Evolutionary conservation across 1,140 invertebrate species (phyloP).

Genomic region (Ptiloglossa arizonensis): DNA sequence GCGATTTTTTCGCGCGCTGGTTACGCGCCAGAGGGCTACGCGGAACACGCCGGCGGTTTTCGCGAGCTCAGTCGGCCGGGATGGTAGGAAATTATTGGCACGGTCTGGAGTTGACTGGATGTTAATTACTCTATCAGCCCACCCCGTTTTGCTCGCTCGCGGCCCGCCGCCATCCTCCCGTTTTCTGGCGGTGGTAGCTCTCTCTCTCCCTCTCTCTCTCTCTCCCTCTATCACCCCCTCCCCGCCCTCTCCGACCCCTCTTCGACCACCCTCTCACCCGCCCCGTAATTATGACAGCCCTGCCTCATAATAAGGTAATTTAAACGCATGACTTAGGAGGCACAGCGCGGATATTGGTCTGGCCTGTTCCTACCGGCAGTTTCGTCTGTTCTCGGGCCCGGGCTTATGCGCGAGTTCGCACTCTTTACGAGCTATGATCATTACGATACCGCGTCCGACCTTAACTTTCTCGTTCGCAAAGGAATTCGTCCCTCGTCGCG

Average conservation of each 20-base stretch:
- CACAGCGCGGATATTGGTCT: constrained; percentile 56
- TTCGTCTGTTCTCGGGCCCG: constrained; percentile 46
- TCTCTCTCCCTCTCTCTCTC: too few relatives aligned
- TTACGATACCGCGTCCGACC: constrained; percentile 47
- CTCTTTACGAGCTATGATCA: constrained; percentile 52
- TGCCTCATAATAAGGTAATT: constrained; percentile 73
- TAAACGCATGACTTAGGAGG: constrained; percentile 74
- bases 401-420: constrained; percentile 38
- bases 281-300: constrained; percentile 69
- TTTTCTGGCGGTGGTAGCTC: constrained; percentile 5
- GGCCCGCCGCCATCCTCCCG: neutral
- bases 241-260: too few relatives aligned
- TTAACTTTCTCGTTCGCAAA: constrained; percentile 26
- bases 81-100: constrained; percentile 70
- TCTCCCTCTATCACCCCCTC: constrained; percentile 17
- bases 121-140: constrained; percentile 74
- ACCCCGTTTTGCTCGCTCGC: constrained; percentile 28
- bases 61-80: constrained; percentile 41
- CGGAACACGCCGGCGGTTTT: constrained; percentile 18
- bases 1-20: constrained; percentile 27
- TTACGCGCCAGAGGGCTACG: constrained; percentile 20
- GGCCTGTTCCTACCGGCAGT: constrained; percentile 44
- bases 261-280: constrained; percentile 11
- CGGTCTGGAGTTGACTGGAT: constrained; percentile 72
- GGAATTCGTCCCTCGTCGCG: constrained; percentile 29